These are phyloP conservation scores for Patella ulyssiponensis DNA, from an alignment of 2,888 invertebrate genomes.

Conservation along the genomic window DNA sequence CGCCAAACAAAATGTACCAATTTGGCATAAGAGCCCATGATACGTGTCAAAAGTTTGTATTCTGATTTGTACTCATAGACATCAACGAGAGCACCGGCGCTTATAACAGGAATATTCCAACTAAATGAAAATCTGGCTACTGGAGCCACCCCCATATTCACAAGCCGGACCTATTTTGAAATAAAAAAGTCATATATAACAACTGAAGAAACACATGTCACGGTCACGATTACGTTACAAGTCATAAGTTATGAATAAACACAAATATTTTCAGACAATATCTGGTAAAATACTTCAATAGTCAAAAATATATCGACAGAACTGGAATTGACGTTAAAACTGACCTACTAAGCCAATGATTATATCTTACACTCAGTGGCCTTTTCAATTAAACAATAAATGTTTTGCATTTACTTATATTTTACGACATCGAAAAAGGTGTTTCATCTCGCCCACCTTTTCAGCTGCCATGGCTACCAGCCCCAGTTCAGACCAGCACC, in stretches of 20 bases:
- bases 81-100: constrained; percentile 70
- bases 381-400: too few species aligned
- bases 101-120: constrained; percentile 88
- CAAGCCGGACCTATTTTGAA: constrained; percentile 57
- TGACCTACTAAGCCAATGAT: too few species aligned
- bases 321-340: too few species aligned
- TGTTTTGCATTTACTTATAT: constrained; percentile 22
- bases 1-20: constrained; percentile 51
- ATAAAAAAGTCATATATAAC: too few species aligned
- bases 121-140: constrained; percentile 89
- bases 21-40: constrained; percentile 56
- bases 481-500: too few species aligned
- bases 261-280: too few species aligned
- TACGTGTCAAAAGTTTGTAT: constrained; percentile 82
- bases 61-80: constrained; percentile 67
- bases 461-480: constrained; percentile 62
- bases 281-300: too few species aligned
- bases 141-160: constrained; percentile 83
- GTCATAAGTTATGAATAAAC: too few species aligned
- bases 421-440: constrained; percentile 36
- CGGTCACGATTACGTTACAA: too few species aligned
- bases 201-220: too few species aligned
- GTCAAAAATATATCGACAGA: too few species aligned
- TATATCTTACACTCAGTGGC: too few species aligned
- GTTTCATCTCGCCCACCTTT: constrained; percentile 31